phyloP scores from a whole-genome alignment of 2,888 invertebrate species.

The Malacosoma neustria region DNA sequence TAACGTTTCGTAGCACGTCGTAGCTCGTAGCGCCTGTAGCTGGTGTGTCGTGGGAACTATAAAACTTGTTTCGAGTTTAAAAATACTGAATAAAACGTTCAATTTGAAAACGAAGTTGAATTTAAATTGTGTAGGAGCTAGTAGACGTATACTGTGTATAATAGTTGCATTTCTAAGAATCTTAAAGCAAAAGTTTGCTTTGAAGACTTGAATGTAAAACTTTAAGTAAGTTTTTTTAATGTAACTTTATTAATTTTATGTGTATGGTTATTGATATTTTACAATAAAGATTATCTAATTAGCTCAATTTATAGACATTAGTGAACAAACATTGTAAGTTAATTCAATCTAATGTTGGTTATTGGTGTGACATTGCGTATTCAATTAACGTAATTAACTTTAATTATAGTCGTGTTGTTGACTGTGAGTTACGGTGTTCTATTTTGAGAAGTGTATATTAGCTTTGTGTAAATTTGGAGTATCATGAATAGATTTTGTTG shows the following conservation, averaged over 20 bases:
- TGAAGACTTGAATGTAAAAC: no score
- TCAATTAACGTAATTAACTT: not conserved
- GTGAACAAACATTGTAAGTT: not conserved
- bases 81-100: slow-evolving; percentile 33
- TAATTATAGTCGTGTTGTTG: not conserved
- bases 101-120: slow-evolving; percentile 9
- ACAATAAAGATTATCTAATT: no score
- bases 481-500: no score
- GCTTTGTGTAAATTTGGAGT: no score
- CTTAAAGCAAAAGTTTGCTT: no score
- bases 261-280: no score
- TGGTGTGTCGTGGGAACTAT: slow-evolving; percentile 24
- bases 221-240: no score
- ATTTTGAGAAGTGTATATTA: not conserved
- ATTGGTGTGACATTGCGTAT: not conserved
- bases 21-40: slow-evolving; percentile 15
- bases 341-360: not conserved
- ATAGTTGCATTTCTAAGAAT: no score
- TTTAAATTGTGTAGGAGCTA: not conserved
- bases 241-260: no score
- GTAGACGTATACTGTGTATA: no score
- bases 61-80: slow-evolving; percentile 32
- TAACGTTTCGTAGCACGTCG: slow-evolving; percentile 19
- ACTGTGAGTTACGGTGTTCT: not conserved
- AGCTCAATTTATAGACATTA: no score